These are phyloP conservation scores for Pagrus major DNA, from an alignment of 2,113 vertebrate species.

Conservation along the genomic window DNA sequence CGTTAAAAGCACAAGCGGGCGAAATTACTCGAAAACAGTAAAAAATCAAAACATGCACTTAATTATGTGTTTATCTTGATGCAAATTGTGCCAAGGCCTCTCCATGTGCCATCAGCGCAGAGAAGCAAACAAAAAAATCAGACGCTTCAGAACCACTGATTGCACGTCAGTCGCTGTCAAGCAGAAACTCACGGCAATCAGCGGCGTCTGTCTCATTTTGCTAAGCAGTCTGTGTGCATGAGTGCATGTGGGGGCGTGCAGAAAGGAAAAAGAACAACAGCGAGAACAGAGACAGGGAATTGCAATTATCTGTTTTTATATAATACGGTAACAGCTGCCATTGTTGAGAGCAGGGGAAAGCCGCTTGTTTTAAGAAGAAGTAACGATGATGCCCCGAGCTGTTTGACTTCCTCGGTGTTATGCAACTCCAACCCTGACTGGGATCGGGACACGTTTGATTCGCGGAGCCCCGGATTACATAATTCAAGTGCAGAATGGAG, in stretches of 20 bases:
- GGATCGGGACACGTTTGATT: slow-evolving; percentile 41
- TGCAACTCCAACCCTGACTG: slow-evolving; percentile 41
- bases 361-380: slow-evolving; percentile 53
- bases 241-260: slow-evolving; percentile 25
- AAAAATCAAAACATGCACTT: slow-evolving; percentile 19
- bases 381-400: slow-evolving; percentile 45
- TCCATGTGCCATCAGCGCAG: background rate
- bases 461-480: slow-evolving; percentile 56
- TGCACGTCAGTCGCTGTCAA: slow-evolving; percentile 31
- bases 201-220: slow-evolving; percentile 12
- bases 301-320: slow-evolving; percentile 60
- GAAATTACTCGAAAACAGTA: background rate
- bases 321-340: slow-evolving; percentile 55
- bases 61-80: slow-evolving; percentile 17
- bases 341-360: slow-evolving; percentile 17
- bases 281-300: slow-evolving; percentile 17
- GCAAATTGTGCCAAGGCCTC: background rate
- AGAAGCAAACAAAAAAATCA: slow-evolving; percentile 2
- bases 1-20: background rate
- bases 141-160: slow-evolving; percentile 12
- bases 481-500: slow-evolving; percentile 57
- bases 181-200: slow-evolving; percentile 41
- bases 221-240: slow-evolving; percentile 4
- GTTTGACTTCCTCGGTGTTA: slow-evolving; percentile 55
- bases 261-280: slow-evolving; percentile 27